These are phyloP conservation scores for Dendrophyllia cribrosa DNA, from an alignment of 64 coral and sea anemone species.

Conservation along the genomic window DNA sequence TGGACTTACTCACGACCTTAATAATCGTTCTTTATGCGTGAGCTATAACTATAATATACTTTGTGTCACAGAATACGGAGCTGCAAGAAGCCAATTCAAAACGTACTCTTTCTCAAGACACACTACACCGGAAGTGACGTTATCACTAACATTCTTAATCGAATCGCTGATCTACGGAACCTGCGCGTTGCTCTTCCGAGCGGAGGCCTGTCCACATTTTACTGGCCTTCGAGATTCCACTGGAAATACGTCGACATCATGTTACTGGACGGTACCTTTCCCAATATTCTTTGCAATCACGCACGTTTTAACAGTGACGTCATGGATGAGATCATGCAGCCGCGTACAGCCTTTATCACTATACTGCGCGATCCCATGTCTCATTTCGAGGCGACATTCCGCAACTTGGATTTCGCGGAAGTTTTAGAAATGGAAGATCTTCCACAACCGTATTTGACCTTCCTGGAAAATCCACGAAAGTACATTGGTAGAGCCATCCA, in stretches of 20 bases:
- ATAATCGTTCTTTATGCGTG: no score
- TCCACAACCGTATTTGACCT: slow-evolving; percentile 56
- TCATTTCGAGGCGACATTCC: slow-evolving; percentile 80
- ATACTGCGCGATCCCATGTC: slow-evolving; percentile 79
- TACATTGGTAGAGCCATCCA: slow-evolving; percentile 73
- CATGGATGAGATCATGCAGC: slow-evolving; percentile 90
- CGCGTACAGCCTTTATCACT: slow-evolving; percentile 69
- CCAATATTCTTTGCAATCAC: slow-evolving; percentile 88
- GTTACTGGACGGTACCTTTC: slow-evolving; percentile 83
- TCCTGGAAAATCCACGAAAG: slow-evolving; percentile 71
- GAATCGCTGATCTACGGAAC: slow-evolving; percentile 86
- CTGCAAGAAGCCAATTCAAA: slow-evolving; percentile 66
- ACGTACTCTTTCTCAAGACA: slow-evolving; percentile 92
- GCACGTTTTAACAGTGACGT: slow-evolving; percentile 85
- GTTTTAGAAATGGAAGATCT: slow-evolving; percentile 71
- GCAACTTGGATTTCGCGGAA: slow-evolving; percentile 70
- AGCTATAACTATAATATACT: neutral
- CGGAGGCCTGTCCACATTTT: slow-evolving; percentile 90
- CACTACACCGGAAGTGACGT: slow-evolving; percentile 94
- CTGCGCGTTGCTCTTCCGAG: slow-evolving; percentile 85
- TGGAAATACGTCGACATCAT: slow-evolving; percentile 91
- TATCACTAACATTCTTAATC: slow-evolving; percentile 88
- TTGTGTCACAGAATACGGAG: slow-evolving; percentile 61
- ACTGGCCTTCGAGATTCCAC: slow-evolving; percentile 94
- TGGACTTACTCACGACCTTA: no score